Conservation (phyloP, 2,888 invertebrate species). For the Gnatocerus cornutus region DNA sequence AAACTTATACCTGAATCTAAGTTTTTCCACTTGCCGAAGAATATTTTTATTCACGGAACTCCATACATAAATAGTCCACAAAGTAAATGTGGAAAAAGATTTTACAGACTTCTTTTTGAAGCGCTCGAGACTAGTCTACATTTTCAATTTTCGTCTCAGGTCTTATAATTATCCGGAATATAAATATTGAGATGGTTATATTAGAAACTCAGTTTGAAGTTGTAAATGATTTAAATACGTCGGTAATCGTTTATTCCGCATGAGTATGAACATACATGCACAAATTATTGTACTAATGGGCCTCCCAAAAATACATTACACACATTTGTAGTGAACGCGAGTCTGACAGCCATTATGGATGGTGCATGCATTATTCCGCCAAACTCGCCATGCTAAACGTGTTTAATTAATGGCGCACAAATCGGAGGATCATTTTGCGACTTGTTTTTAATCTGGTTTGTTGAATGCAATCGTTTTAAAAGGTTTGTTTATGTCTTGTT, state of each 20-base stretch:
- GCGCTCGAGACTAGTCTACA: no score
- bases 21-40: constrained; percentile 45
- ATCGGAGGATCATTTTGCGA: constrained; percentile 66
- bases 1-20: constrained; percentile 59
- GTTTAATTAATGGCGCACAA: constrained; percentile 66
- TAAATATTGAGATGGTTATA: constrained; percentile 28
- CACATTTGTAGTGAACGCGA: constrained; percentile 65
- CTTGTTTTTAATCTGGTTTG: constrained; percentile 65
- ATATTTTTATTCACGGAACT: constrained; percentile 43
- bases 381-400: constrained; percentile 62
- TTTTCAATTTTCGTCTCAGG: no score
- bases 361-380: constrained; percentile 65
- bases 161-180: not conserved
- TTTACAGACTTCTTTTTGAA: not conserved
- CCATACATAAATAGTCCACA: constrained; percentile 41
- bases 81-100: constrained; percentile 42
- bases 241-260: constrained; percentile 61
- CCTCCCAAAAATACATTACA: constrained; percentile 67
- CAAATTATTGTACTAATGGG: constrained; percentile 67
- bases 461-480: constrained; percentile 56
- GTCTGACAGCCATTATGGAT: constrained; percentile 66
- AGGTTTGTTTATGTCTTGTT: constrained; percentile 52
- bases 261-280: constrained; percentile 61
- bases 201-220: constrained; percentile 35
- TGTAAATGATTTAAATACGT: constrained; percentile 52